These are phyloP conservation scores for Hartigia nigra DNA, from an alignment of 2,888 invertebrate species.

Conservation along the genomic window DNA sequence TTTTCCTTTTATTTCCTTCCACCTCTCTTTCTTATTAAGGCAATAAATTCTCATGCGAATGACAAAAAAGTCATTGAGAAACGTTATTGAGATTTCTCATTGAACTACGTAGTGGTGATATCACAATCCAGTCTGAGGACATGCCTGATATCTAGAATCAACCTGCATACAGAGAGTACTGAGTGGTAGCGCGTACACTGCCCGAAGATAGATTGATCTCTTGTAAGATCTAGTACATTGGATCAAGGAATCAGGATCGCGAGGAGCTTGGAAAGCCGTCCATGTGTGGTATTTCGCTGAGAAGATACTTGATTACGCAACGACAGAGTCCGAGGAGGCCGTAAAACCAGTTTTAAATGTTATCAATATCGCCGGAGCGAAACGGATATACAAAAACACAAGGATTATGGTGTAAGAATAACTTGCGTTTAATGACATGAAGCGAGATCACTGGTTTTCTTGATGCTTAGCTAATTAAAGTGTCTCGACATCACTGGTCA, in stretches of 20 bases:
- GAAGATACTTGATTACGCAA: slow-evolving; percentile 55
- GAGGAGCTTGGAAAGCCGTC: neutral
- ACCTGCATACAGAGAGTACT: neutral
- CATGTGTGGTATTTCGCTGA: neutral
- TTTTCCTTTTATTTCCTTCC: neutral
- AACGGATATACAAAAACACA: slow-evolving; percentile 15
- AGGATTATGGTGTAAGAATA: slow-evolving; percentile 6
- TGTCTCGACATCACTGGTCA: neutral
- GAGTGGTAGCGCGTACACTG: neutral
- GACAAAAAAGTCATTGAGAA: neutral
- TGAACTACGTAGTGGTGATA: neutral
- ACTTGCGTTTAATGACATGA: neutral
- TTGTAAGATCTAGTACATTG: neutral
- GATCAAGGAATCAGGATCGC: neutral
- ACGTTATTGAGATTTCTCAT: neutral
- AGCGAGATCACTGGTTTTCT: neutral
- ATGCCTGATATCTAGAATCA: neutral
- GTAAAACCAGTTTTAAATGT: slow-evolving; percentile 52
- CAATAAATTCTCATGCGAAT: neutral
- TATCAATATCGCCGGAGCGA: slow-evolving; percentile 34
- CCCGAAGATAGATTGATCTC: neutral
- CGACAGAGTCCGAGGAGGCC: slow-evolving; percentile 49
- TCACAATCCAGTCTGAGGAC: neutral
- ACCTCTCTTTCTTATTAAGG: neutral
- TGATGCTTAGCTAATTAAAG: neutral